phyloP scores from a whole-genome alignment of 2,888 invertebrate genomes.

The Marasmarcha lunaedactyla region DNA sequence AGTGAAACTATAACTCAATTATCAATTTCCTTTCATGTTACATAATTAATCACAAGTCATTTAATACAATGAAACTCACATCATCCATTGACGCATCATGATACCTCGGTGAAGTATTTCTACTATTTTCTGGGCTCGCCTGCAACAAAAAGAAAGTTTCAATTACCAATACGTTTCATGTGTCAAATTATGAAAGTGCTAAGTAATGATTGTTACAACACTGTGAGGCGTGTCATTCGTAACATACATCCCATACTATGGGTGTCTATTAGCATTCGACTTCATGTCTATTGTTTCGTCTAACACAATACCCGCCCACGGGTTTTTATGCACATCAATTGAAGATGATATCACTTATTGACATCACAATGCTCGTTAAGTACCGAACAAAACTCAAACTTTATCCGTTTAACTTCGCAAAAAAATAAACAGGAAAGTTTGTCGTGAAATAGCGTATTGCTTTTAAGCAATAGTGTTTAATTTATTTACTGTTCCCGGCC shows the following conservation, averaged over 20 bases:
- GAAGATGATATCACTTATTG: slow-evolving; percentile 37
- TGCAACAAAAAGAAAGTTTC: slow-evolving; percentile 35
- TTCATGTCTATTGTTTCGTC: slow-evolving; percentile 39
- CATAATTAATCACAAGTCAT: too few relatives aligned
- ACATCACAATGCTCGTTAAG: slow-evolving; percentile 18
- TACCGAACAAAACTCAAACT: too few relatives aligned
- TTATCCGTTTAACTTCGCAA: too few relatives aligned
- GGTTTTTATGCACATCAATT: slow-evolving; percentile 37
- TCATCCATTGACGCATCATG: slow-evolving; percentile 64
- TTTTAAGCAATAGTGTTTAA: slow-evolving; percentile 14
- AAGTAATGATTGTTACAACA: neutral
- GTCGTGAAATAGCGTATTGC: slow-evolving; percentile 1
- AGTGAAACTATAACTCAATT: too few relatives aligned
- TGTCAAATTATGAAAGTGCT: neutral
- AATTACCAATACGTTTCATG: neutral
- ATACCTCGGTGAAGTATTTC: slow-evolving; percentile 61
- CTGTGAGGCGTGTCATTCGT: neutral
- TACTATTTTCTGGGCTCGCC: slow-evolving; percentile 65
- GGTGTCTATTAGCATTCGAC: slow-evolving; percentile 43
- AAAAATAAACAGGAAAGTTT: slow-evolving; percentile 6
- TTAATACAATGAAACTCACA: slow-evolving; percentile 33
- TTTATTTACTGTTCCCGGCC: slow-evolving; percentile 35
- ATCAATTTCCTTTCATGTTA: too few relatives aligned
- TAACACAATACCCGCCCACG: slow-evolving; percentile 48
- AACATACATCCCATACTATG: slow-evolving; percentile 4